phyloP scores from a whole-genome alignment of 1,140 invertebrate species.

The Bombus turneri region DNA sequence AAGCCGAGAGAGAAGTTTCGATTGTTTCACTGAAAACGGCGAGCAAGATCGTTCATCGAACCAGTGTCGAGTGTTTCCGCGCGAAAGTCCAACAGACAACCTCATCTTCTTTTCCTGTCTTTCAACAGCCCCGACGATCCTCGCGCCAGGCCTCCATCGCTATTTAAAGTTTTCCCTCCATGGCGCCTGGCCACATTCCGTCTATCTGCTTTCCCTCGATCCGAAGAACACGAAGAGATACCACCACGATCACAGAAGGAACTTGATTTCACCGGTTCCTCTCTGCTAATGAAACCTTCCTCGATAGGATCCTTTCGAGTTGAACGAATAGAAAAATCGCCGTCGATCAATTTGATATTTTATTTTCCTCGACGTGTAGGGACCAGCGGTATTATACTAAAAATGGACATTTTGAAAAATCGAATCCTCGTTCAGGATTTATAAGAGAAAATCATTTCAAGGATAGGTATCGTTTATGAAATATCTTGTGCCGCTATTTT shows the following conservation, averaged over 20 bases:
- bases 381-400: too few relatives aligned
- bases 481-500: too few relatives aligned
- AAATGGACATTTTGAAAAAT: too few relatives aligned
- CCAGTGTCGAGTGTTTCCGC: not conserved
- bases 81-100: not conserved
- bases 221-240: not conserved
- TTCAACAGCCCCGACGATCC: not conserved
- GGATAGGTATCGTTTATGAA: too few relatives aligned
- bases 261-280: not conserved
- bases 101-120: not conserved
- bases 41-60: not conserved
- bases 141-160: not conserved
- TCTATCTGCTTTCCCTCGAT: constrained; percentile 21
- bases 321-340: not conserved
- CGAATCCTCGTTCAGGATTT: too few relatives aligned
- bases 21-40: constrained; percentile 24
- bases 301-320: too few relatives aligned
- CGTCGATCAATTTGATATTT: not conserved
- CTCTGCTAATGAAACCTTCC: not conserved
- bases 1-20: constrained; percentile 2
- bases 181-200: constrained; percentile 1
- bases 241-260: not conserved
- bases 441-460: too few relatives aligned
- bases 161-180: constrained; percentile 15
- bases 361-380: not conserved